Percentiles rank a stretch among this genome's conserved stretches.
These are phyloP conservation scores for Montipora capricornis DNA, from an alignment of 64 coral and sea anemone genomes.

Conservation along the genomic window DNA sequence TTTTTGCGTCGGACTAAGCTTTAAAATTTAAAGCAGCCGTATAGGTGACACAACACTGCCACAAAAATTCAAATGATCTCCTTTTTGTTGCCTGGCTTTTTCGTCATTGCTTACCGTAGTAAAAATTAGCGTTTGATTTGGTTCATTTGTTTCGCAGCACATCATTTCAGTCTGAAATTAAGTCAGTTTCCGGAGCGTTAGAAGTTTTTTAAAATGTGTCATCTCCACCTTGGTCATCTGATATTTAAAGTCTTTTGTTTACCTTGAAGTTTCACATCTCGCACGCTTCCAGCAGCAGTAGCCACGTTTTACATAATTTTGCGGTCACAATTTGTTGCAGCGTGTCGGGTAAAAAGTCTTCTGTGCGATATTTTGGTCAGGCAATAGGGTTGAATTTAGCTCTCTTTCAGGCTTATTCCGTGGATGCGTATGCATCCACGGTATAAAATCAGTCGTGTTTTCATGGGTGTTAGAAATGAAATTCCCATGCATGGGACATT, in stretches of 20 bases:
- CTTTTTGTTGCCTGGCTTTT: background rate
- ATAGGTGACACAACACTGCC: too few relatives aligned
- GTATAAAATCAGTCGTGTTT: too few relatives aligned
- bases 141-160: background rate
- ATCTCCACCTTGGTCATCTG: background rate
- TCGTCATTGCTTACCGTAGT: background rate
- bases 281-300: background rate
- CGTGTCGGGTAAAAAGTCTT: background rate
- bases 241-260: background rate
- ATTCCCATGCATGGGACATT: too few relatives aligned
- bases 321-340: background rate
- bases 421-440: too few relatives aligned
- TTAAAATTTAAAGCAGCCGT: background rate
- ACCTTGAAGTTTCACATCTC: background rate
- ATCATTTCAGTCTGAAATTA: too few relatives aligned
- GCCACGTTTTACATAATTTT: background rate
- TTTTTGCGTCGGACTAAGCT: background rate
- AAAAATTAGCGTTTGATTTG: background rate
- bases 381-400: slow-evolving; percentile 18
- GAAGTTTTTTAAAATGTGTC: background rate
- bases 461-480: too few relatives aligned
- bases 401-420: background rate
- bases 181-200: background rate
- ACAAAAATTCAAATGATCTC: too few relatives aligned
- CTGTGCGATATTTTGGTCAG: slow-evolving; percentile 4